These are phyloP conservation scores for Drosophila athabasca DNA, from an alignment of 1,140 invertebrate genomes.

Conservation along the genomic window DNA sequence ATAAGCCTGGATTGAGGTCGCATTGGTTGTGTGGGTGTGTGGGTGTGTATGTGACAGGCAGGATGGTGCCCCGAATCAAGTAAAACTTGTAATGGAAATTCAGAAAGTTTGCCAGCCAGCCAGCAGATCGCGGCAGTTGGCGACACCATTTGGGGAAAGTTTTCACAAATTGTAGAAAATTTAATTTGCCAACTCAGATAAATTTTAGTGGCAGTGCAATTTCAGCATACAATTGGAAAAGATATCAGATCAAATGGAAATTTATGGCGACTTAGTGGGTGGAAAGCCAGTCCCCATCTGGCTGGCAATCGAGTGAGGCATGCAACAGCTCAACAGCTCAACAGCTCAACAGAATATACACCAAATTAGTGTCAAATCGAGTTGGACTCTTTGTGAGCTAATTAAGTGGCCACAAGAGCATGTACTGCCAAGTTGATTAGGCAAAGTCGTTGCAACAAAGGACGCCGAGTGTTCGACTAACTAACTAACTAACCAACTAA, in stretches of 20 bases:
- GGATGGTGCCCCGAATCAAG: conserved; percentile 12
- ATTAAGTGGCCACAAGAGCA: conserved; percentile 53
- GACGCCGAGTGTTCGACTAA: conserved; percentile 34
- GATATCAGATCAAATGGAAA: conserved; percentile 40
- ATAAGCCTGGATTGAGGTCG: conserved; percentile 32
- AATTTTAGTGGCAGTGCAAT: conserved; percentile 52
- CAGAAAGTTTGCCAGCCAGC: conserved; percentile 49
- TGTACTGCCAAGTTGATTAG: conserved; percentile 59
- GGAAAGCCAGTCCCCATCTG: not conserved
- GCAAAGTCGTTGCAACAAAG: conserved; percentile 23
- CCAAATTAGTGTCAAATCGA: conserved; percentile 70
- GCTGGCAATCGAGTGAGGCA: not conserved
- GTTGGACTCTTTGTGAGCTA: conserved; percentile 66
- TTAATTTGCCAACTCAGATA: conserved; percentile 55
- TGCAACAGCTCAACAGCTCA: conserved; percentile 3
- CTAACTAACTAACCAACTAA: conserved; percentile 66
- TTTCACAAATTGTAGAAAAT: conserved; percentile 58
- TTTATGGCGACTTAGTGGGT: conserved; percentile 20
- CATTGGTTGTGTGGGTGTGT: not conserved
- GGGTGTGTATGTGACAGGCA: conserved; percentile 8
- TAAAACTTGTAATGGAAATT: conserved; percentile 75
- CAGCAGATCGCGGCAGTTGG: conserved; percentile 60
- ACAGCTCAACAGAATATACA: conserved; percentile 27
- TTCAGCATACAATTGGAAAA: conserved; percentile 43
- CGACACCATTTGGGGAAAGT: conserved; percentile 69